Base-by-base conservation (phyloP, 2,888 invertebrate species). In the Podabrus alpinus region DNA sequence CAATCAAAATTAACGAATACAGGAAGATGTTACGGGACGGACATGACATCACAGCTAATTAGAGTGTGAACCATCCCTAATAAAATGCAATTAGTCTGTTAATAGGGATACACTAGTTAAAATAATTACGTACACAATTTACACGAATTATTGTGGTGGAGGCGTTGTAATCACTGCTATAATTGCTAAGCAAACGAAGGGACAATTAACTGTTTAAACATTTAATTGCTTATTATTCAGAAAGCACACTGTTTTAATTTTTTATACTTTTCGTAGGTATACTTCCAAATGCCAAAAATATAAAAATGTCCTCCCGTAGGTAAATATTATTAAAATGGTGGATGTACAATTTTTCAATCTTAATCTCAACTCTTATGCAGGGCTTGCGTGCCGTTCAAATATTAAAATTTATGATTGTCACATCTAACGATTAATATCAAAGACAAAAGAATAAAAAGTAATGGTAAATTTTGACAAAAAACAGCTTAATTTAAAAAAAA, bases 21-120 rank as follows among this genome's bases (percentile, higher is more conserved):
- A 84, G 86, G 86, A 87, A 86, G 85, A 84, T 76, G 79, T 71
- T 73, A 79, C 66, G 71, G 75, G 77, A 81, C 85, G 87, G 87
- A 87, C 85, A 85, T 86, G 86, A 86, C 86, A 85, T 85, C 81
- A 83, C 75, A 72, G 81, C 83, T 87, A 87, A 87, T 87, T 87
- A 85, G 83, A 85, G 86, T 86, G 86, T 87, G 86, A 86, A 86
- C 85, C 81, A 74, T 80, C 78, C 85, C 86, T 86, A 86, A 87
- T 86, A 84, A 86, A 85, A 84, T 84, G 85, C 86, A 87, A 87
- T 87, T 87, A 87, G 86, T 84, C 83, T 84, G 85, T 87, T 87
- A 87, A 87, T 87, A 87, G 87, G 87, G 87, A 87, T 87, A 87
- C 87, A 86, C 85, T 85, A 87, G 86, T 87, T 87, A 87, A 87